Percentiles rank a stretch among this genome's conserved stretches.
Evolutionary conservation across 2,888 invertebrate genomes (phyloP).

Genomic region (Crocallis elinguaria): DNA sequence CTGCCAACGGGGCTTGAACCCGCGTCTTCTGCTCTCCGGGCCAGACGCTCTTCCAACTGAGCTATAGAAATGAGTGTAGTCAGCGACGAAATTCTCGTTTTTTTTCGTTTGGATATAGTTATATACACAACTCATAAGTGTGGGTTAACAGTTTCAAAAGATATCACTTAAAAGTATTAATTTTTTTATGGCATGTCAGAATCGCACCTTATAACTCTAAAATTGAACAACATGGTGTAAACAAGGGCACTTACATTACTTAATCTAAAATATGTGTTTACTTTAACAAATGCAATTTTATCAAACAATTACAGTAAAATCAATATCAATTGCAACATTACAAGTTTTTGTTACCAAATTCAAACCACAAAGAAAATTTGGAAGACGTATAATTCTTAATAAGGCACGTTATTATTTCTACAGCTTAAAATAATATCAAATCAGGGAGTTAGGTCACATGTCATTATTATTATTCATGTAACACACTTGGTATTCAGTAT

Average conservation of each 20-base stretch:
- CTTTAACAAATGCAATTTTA: slow-evolving; percentile 15
- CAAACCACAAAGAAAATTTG: not conserved
- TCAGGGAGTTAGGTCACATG: not conserved
- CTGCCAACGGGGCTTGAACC: no score
- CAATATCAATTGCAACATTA: slow-evolving; percentile 15
- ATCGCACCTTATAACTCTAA: not conserved
- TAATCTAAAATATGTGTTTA: slow-evolving; percentile 6
- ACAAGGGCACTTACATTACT: not conserved
- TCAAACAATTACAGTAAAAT: slow-evolving; percentile 3
- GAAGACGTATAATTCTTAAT: slow-evolving; percentile 24
- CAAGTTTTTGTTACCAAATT: not conserved
- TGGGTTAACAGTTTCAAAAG: no score
- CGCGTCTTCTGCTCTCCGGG: no score
- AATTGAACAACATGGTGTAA: not conserved
- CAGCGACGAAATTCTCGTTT: no score
- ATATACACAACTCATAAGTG: no score
- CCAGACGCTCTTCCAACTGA: no score
- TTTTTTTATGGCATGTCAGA: no score
- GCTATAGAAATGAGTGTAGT: no score
- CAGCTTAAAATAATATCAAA: slow-evolving; percentile 15
- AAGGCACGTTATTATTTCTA: slow-evolving; percentile 24
- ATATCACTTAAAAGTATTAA: no score
- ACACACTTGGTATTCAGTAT: no score
- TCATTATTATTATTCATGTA: not conserved
- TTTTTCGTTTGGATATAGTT: no score